These are phyloP conservation scores for Fragum whitleyi DNA, from an alignment of 2,888 invertebrate species.

Conservation along the genomic window DNA sequence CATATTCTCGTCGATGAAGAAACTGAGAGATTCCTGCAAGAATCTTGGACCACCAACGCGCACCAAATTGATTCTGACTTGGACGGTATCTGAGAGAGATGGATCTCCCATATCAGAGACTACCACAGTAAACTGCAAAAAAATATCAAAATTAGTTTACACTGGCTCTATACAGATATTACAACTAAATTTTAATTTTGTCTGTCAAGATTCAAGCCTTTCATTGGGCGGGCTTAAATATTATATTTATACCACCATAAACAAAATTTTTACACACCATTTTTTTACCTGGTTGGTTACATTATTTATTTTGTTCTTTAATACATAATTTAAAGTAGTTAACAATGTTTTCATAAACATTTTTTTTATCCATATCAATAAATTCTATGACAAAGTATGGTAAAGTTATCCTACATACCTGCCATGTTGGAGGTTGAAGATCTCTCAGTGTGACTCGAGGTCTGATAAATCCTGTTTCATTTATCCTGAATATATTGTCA, in stretches of 20 bases:
- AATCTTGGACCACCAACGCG: slow-evolving; percentile 61
- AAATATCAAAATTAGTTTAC: no score
- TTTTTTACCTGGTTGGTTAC: no score
- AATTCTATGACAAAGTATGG: no score
- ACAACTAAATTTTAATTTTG: no score
- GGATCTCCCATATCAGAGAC: slow-evolving; percentile 94
- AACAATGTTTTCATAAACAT: no score
- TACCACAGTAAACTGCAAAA: slow-evolving; percentile 87
- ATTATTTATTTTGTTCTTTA: no score
- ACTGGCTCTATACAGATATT: background rate
- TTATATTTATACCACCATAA: background rate
- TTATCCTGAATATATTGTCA: slow-evolving; percentile 65
- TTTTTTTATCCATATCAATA: no score
- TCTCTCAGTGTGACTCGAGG: slow-evolving; percentile 56
- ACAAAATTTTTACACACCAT: no score
- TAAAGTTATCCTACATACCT: slow-evolving; percentile 14
- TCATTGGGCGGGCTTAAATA: no score
- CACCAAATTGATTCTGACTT: slow-evolving; percentile 89
- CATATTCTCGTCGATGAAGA: slow-evolving; percentile 48
- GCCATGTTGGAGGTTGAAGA: slow-evolving; percentile 26
- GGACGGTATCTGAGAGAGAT: slow-evolving; percentile 93
- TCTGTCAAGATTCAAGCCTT: no score
- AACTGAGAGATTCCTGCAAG: slow-evolving; percentile 26
- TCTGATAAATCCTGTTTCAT: slow-evolving; percentile 59
- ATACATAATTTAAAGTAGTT: no score